A percentile compares a stretch with the other conserved stretches of the same genome.
Conservation (phyloP, 2,888 invertebrate genomes). For the Eilema caniola region DNA sequence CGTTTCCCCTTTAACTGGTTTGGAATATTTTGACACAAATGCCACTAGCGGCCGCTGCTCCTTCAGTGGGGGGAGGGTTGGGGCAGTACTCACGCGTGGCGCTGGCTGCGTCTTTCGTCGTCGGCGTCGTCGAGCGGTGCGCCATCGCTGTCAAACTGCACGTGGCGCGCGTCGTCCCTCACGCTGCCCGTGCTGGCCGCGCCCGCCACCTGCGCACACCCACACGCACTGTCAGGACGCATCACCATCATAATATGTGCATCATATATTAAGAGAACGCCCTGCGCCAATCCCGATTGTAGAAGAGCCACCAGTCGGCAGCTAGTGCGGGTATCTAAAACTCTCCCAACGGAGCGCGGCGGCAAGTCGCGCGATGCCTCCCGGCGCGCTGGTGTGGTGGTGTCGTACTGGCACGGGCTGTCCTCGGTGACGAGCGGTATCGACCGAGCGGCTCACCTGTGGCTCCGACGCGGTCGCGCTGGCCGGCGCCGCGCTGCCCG, state of each 20-base stretch:
- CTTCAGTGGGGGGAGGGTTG: too few species aligned
- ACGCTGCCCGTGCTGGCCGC: conserved; percentile 22
- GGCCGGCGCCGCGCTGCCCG: conserved; percentile 43
- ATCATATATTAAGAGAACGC: too few species aligned
- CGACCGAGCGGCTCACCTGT: conserved; percentile 40
- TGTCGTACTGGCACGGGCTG: conserved; percentile 18
- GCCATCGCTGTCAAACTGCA: conserved; percentile 69
- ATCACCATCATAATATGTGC: not conserved
- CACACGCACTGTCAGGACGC: not conserved
- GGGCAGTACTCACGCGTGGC: conserved; percentile 65
- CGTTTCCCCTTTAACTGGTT: too few species aligned
- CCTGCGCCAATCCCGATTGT: too few species aligned
- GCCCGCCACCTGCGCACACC: conserved; percentile 34
- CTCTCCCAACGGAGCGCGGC: not conserved
- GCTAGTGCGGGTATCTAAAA: not conserved
- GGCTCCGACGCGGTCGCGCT: conserved; percentile 33
- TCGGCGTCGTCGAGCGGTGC: conserved; percentile 61
- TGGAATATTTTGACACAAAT: too few species aligned
- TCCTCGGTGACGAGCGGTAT: conserved; percentile 19
- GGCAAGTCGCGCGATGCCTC: not conserved
- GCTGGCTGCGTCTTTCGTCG: conserved; percentile 70
- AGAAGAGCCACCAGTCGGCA: too few species aligned
- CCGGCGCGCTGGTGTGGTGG: conserved; percentile 2
- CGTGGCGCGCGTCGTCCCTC: conserved; percentile 69
- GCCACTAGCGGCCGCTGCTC: too few species aligned